Conservation (phyloP, 37 sponge, comb jelly and placozoan species). For the Theonella swinhoei region DNA sequence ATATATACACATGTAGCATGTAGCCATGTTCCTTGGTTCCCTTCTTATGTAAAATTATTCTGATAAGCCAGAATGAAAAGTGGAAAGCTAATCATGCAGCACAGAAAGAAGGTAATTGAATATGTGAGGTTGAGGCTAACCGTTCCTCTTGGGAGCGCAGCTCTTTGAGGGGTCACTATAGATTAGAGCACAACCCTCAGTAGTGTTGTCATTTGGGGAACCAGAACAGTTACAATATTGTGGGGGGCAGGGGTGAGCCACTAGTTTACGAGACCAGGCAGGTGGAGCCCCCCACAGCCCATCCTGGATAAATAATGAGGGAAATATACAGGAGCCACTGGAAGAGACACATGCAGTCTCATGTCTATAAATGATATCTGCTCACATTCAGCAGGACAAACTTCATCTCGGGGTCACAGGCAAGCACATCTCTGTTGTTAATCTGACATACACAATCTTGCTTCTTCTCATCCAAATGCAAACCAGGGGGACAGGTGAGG, state of each 20-base stretch:
- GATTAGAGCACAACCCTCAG: not conserved
- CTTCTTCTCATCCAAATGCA: not conserved
- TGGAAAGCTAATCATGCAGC: too few species aligned
- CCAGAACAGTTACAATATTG: slow-evolving; percentile 33
- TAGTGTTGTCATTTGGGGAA: too few species aligned
- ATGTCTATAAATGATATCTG: too few species aligned
- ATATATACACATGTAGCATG: too few species aligned
- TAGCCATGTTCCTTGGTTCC: too few species aligned
- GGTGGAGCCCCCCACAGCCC: slow-evolving; percentile 42
- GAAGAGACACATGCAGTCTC: too few species aligned
- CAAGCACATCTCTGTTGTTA: not conserved
- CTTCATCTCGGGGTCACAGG: not conserved
- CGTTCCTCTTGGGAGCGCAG: too few species aligned
- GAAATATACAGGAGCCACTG: too few species aligned
- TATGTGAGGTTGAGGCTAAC: too few species aligned
- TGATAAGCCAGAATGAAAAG: not conserved
- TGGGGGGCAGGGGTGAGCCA: slow-evolving; percentile 20
- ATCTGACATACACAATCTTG: not conserved
- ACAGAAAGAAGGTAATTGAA: too few species aligned
- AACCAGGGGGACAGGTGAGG: not conserved
- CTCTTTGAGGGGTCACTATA: slow-evolving; percentile 1
- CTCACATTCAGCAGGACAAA: not conserved
- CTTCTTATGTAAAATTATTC: not conserved
- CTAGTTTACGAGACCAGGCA: slow-evolving; percentile 2
- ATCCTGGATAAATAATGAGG: too few species aligned